Conservation (phyloP, 2,888 invertebrate genomes). For the Abrostola tripartita region DNA sequence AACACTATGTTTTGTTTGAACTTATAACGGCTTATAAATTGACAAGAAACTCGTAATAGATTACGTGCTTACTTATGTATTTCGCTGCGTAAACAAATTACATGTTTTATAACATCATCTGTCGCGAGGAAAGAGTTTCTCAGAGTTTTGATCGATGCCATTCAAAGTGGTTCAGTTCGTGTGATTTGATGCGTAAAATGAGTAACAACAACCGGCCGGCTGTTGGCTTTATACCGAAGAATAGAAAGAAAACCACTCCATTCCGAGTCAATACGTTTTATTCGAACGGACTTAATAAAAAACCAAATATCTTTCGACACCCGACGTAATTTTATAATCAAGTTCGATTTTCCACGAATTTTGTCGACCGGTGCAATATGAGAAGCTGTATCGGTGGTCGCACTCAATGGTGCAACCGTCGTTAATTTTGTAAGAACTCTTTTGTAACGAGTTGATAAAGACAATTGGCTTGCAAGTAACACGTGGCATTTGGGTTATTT, state of each 20-base stretch:
- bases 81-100: slow-evolving; percentile 43
- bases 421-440: slow-evolving; percentile 54
- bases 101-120: slow-evolving; percentile 40
- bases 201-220: slow-evolving; percentile 62
- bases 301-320: slow-evolving; percentile 70
- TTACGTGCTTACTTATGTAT: slow-evolving; percentile 31
- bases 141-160: slow-evolving; percentile 53
- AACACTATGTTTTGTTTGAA: background rate
- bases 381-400: slow-evolving; percentile 80
- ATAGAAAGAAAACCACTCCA: slow-evolving; percentile 45
- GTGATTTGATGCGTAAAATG: slow-evolving; percentile 74
- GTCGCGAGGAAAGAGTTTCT: slow-evolving; percentile 46
- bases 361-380: slow-evolving; percentile 71
- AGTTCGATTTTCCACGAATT: slow-evolving; percentile 78
- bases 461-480: slow-evolving; percentile 23
- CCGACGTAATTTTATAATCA: slow-evolving; percentile 76
- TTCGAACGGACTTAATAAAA: slow-evolving; percentile 52
- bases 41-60: background rate
- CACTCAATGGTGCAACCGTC: slow-evolving; percentile 61
- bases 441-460: slow-evolving; percentile 37
- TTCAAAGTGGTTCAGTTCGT: slow-evolving; percentile 61
- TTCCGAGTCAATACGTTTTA: slow-evolving; percentile 47
- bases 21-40: background rate
- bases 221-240: slow-evolving; percentile 49
- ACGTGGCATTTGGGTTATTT: background rate